These are phyloP conservation scores for Acanthosepion esculentum DNA, from an alignment of 2,888 invertebrate species.

Conservation along the genomic window DNA sequence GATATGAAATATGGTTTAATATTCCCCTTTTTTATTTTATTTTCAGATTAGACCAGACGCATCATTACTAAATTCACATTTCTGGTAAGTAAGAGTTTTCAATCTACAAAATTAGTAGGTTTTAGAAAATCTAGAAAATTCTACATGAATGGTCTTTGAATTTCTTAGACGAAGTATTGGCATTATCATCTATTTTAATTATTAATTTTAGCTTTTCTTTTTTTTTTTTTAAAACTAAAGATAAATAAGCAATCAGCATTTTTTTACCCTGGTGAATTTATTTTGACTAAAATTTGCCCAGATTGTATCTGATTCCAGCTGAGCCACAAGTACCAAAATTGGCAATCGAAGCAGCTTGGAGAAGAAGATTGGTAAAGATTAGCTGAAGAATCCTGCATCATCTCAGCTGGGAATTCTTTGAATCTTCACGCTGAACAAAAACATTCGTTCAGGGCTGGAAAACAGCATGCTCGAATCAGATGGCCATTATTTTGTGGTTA, in stretches of 20 bases:
- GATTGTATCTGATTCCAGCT: neutral
- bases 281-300: neutral
- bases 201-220: too few relatives aligned
- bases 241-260: too few relatives aligned
- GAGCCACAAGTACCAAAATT: neutral
- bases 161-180: too few relatives aligned
- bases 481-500: too few relatives aligned
- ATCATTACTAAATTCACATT: constrained; percentile 89
- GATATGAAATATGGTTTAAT: neutral
- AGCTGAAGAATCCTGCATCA: neutral
- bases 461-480: too few relatives aligned
- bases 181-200: too few relatives aligned
- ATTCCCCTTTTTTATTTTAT: neutral
- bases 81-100: constrained; percentile 82
- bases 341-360: neutral
- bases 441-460: neutral
- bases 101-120: too few relatives aligned
- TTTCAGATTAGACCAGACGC: constrained; percentile 86
- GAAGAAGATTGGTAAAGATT: neutral
- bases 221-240: too few relatives aligned
- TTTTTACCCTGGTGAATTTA: too few relatives aligned
- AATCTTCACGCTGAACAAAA: neutral
- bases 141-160: too few relatives aligned
- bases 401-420: neutral
- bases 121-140: neutral